Conservation (phyloP, 2,113 vertebrate genomes). For the Hemiprocne comata region DNA sequence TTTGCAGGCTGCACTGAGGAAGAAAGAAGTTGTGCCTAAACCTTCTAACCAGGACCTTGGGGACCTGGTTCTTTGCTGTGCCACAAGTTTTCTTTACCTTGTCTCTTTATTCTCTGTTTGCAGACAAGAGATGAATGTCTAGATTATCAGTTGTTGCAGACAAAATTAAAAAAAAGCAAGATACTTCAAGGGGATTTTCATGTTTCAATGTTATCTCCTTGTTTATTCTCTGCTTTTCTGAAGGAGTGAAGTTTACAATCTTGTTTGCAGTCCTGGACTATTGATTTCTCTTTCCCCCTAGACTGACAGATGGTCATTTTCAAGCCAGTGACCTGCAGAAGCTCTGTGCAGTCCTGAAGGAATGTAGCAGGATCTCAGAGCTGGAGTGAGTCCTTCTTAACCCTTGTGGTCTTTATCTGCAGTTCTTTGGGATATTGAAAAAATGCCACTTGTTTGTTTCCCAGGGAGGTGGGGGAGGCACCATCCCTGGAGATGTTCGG, state of each 20-base stretch:
- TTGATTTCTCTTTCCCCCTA: constrained; percentile 14
- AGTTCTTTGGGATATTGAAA: neutral
- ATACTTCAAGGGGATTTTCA: neutral
- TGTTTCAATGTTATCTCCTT: neutral
- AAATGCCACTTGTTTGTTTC: neutral
- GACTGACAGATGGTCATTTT: constrained; percentile 77
- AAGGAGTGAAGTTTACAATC: neutral
- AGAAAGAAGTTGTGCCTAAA: neutral
- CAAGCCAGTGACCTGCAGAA: constrained; percentile 53
- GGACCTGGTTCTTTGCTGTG: neutral
- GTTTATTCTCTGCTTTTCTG: neutral
- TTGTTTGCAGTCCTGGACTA: neutral
- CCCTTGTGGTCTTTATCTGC: neutral
- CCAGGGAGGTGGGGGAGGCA: too few relatives aligned
- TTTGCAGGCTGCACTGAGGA: neutral
- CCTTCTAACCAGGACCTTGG: neutral
- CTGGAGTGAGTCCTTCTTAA: constrained; percentile 77
- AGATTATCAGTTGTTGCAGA: neutral
- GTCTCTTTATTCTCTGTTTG: neutral
- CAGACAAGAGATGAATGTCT: neutral
- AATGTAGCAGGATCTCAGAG: constrained; percentile 52
- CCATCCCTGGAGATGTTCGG: too few relatives aligned
- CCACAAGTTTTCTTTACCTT: neutral
- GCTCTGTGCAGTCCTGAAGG: constrained; percentile 69
- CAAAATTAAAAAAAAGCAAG: neutral